A percentile compares a stretch with the other conserved stretches of the same genome.
These are phyloP conservation scores for Physella acuta DNA, from an alignment of 1,140 invertebrate species.

Conservation along the genomic window DNA sequence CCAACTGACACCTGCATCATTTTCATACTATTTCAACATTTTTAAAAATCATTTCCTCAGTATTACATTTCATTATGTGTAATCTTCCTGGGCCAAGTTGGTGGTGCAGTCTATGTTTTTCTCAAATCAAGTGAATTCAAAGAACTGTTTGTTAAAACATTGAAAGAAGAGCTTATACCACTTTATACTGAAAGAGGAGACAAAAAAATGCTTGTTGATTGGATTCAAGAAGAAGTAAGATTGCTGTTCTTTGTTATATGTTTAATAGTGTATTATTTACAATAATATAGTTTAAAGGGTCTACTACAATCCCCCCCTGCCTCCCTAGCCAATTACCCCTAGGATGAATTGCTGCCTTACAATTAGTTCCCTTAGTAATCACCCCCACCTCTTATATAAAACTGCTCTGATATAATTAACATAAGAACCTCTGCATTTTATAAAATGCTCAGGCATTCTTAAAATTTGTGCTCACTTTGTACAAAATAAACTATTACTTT, in stretches of 20 bases:
- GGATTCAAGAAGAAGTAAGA: conserved; percentile 84
- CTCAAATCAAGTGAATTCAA: conserved; percentile 87
- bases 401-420: too few relatives aligned
- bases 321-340: too few relatives aligned
- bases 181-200: conserved; percentile 88
- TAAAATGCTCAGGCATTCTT: too few relatives aligned
- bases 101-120: conserved; percentile 85
- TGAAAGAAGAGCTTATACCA: conserved; percentile 85
- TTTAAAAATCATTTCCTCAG: conserved; percentile 64
- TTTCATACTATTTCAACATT: not conserved
- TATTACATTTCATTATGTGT: conserved; percentile 86
- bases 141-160: conserved; percentile 75
- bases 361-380: too few relatives aligned
- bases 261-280: not conserved
- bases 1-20: too few relatives aligned
- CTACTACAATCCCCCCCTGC: not conserved
- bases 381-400: too few relatives aligned
- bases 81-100: conserved; percentile 88
- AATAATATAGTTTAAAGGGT: not conserved
- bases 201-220: conserved; percentile 90
- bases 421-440: too few relatives aligned
- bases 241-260: not conserved
- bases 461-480: too few relatives aligned
- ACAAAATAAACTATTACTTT: too few relatives aligned
- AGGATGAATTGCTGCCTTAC: too few relatives aligned